A percentile compares a stretch with the other conserved stretches of the same genome.
These are phyloP conservation scores for Andrena chrysosceles DNA, from an alignment of 2,888 invertebrate species.

Conservation along the genomic window DNA sequence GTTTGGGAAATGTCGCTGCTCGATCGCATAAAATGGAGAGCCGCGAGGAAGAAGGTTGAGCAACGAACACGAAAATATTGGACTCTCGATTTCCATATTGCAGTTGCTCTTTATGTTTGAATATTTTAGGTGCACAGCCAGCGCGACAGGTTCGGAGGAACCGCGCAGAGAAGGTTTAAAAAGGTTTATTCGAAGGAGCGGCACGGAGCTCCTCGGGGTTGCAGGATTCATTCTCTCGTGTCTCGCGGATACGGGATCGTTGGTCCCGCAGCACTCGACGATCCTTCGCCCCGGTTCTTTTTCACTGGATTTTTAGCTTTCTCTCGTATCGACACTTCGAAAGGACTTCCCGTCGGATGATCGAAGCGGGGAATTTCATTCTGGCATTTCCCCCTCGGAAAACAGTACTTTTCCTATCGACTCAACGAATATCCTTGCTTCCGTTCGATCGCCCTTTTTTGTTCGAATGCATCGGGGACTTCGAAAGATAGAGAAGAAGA, in stretches of 20 bases:
- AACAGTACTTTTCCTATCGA: slow-evolving; percentile 48
- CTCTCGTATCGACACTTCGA: slow-evolving; percentile 41
- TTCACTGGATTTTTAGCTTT: slow-evolving; percentile 35
- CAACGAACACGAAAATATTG: neutral
- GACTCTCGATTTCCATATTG: neutral
- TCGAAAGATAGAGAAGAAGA: slow-evolving; percentile 33
- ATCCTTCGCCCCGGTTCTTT: slow-evolving; percentile 25
- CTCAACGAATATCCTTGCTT: slow-evolving; percentile 41
- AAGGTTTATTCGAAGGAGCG: slow-evolving; percentile 8
- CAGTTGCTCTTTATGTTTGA: neutral
- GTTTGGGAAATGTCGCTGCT: neutral
- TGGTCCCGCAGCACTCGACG: slow-evolving; percentile 31
- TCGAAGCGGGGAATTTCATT: slow-evolving; percentile 28
- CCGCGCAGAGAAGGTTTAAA: slow-evolving; percentile 1
- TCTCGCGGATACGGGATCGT: slow-evolving; percentile 45
- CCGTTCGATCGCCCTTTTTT: slow-evolving; percentile 17
- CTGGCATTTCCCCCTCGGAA: slow-evolving; percentile 24
- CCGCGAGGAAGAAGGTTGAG: neutral
- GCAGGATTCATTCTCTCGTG: slow-evolving; percentile 51
- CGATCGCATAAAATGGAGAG: neutral
- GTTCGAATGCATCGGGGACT: slow-evolving; percentile 17
- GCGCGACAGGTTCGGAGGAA: slow-evolving; percentile 4
- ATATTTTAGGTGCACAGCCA: slow-evolving; percentile 30
- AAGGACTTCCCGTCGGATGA: slow-evolving; percentile 23
- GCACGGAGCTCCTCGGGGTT: slow-evolving; percentile 43